A percentile compares a stretch with the other conserved stretches of the same genome.
Conservation (phyloP, 1,140 invertebrate genomes). For the Fopius arisanus region DNA sequence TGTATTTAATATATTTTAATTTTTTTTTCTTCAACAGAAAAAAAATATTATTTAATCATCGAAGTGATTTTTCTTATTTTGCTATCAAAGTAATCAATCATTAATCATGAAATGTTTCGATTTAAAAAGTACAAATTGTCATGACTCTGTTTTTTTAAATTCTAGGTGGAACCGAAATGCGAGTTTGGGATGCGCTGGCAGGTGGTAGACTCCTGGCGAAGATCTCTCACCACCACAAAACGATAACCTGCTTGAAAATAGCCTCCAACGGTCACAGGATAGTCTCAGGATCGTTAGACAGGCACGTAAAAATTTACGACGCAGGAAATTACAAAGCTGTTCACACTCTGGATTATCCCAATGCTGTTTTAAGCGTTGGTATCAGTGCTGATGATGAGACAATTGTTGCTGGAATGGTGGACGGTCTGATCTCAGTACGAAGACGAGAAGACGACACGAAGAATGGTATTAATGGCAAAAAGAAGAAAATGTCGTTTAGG, state of each 20-base stretch:
- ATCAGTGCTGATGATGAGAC: conserved; percentile 83
- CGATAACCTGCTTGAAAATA: conserved; percentile 83
- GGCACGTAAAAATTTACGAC: conserved; percentile 95
- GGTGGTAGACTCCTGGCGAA: conserved; percentile 84
- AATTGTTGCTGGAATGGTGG: conserved; percentile 89
- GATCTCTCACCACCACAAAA: conserved; percentile 91
- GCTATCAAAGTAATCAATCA: too few relatives aligned
- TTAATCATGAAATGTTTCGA: too few relatives aligned
- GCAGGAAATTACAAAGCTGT: conserved; percentile 85
- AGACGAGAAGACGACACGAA: conserved; percentile 72
- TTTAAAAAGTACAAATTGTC: too few relatives aligned
- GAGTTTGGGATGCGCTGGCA: conserved; percentile 91
- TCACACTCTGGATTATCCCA: conserved; percentile 89
- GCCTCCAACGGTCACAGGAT: conserved; percentile 83
- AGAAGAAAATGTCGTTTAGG: conserved; percentile 65
- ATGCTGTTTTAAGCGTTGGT: conserved; percentile 87
- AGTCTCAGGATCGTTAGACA: conserved; percentile 89
- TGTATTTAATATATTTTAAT: too few relatives aligned
- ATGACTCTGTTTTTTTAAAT: conserved; percentile 28
- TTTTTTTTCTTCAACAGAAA: too few relatives aligned
- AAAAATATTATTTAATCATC: too few relatives aligned
- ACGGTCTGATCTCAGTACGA: conserved; percentile 87
- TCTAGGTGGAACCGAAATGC: conserved; percentile 86
- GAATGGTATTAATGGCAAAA: conserved; percentile 52
- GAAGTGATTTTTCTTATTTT: too few relatives aligned